Conservation (phyloP, 2,888 invertebrate species). For the Lasioglossum lativentre region DNA sequence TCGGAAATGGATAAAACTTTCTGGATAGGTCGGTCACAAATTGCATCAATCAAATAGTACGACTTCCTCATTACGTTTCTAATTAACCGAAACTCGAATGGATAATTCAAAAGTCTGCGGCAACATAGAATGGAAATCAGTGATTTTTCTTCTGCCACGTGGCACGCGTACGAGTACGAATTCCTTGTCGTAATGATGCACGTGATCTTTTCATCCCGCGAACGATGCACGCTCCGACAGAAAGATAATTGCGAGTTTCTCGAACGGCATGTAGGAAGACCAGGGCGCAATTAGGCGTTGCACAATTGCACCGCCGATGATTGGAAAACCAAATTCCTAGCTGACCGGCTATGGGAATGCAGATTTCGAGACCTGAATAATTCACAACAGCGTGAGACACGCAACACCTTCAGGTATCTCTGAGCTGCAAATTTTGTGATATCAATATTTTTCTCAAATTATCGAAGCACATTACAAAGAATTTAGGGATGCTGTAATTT, state of each 20-base stretch:
- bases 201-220: slow-evolving; percentile 66
- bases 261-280: slow-evolving; percentile 24
- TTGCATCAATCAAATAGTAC: slow-evolving; percentile 8
- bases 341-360: slow-evolving; percentile 13
- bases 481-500: too few species aligned
- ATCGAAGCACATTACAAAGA: too few species aligned
- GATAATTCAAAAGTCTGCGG: slow-evolving; percentile 13
- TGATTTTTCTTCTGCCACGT: slow-evolving; percentile 29
- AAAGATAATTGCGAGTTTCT: slow-evolving; percentile 68
- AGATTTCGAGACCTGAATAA: slow-evolving; percentile 9
- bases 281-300: slow-evolving; percentile 70
- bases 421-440: too few species aligned
- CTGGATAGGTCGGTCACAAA: neutral
- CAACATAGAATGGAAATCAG: slow-evolving; percentile 30
- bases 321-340: slow-evolving; percentile 64
- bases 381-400: too few species aligned
- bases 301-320: slow-evolving; percentile 69
- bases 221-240: slow-evolving; percentile 38
- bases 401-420: too few species aligned
- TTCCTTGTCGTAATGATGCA: slow-evolving; percentile 64
- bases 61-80: slow-evolving; percentile 20
- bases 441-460: too few species aligned
- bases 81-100: slow-evolving; percentile 32
- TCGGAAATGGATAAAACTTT: neutral
- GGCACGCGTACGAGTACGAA: slow-evolving; percentile 31